Evolutionary conservation across 2,797 vertebrate genomes (phyloP).

Genomic region (Channallabes apus): DNA sequence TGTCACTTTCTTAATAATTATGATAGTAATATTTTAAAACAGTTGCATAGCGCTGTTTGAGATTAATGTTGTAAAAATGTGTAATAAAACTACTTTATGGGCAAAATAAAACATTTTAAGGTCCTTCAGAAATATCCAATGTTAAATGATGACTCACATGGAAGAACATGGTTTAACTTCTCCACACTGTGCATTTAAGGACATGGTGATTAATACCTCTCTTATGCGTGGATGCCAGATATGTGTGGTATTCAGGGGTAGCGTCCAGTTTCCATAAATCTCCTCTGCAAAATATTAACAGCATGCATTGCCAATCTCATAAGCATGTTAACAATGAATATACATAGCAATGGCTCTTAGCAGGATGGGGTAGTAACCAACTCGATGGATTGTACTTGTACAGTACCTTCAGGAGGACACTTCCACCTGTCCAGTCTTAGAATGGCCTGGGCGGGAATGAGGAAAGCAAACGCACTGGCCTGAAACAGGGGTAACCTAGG

Average conservation of each 20-base stretch:
- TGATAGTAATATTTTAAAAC: not conserved
- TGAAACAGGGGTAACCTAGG: slow-evolving; percentile 91
- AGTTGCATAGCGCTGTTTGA: not conserved
- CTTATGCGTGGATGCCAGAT: slow-evolving; percentile 92
- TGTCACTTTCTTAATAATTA: not conserved
- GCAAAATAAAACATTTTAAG: not conserved
- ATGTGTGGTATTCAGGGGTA: slow-evolving; percentile 87
- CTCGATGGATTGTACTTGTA: not conserved
- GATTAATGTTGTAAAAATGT: not conserved
- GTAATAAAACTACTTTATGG: not conserved
- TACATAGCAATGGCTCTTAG: not conserved
- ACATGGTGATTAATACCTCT: slow-evolving; percentile 76
- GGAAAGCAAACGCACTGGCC: slow-evolving; percentile 91
- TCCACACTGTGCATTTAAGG: not conserved
- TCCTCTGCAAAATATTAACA: slow-evolving; percentile 73
- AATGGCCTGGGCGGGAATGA: slow-evolving; percentile 91
- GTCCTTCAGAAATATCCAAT: not conserved
- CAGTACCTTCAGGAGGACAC: slow-evolving; percentile 89
- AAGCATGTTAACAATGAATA: slow-evolving; percentile 8
- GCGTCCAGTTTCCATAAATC: slow-evolving; percentile 90
- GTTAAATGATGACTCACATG: not conserved
- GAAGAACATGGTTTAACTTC: not conserved
- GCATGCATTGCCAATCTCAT: slow-evolving; percentile 21
- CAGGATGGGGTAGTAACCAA: not conserved
- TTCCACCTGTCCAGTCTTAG: slow-evolving; percentile 89